Evolutionary conservation across 2,888 invertebrate genomes (phyloP), one percentile per base, ranked within the genome.

Genomic region (Entomobrya proxima): DNA sequence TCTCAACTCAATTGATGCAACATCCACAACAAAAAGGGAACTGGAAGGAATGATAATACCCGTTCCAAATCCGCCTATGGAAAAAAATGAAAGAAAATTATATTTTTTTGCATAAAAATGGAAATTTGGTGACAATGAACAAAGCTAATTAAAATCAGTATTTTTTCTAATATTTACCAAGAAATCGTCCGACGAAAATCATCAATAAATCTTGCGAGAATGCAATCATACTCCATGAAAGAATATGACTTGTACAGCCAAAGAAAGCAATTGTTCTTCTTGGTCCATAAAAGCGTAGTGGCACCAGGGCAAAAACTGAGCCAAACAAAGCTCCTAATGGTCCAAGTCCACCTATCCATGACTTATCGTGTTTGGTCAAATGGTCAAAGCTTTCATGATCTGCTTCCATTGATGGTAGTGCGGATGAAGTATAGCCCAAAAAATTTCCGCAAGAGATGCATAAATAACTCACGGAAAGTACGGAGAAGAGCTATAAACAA

Each of bases 261-360:
- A 89, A 86, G 35, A 78, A 86, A 0, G 79, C 30, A 18, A 89
- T 83, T 1, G 89, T 88, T 52, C 87, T 78, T 55, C 87, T 47
- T 0, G 88, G 47, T 11, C 89, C 89, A 32, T 81, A 86, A 30
- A 74, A 61, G 9, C 81, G 32, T 7, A 89, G 76, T 0, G 88
- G 88, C 11, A 89, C 21, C 9, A 83, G 69, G 2, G 87, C 75
- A 37, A 88, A 82, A 3, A 89, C n/a, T 1, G 87, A 86, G 37
- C 37, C 37, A 37, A 37, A 37, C 37, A 37, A 37, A 11, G 37
- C 37, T 7, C 37, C 37, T 11, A 37, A 37, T 7, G 37, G 37
- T 5, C 37, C 37, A n/a, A n/a, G n/a, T n/a, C n/a, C 64, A 89
- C 89, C 89, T 18, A 90, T 89, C 89, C 89, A 90, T 15, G 89